Conservation (phyloP, 2,113 vertebrate genomes). For the Mugil cephalus region DNA sequence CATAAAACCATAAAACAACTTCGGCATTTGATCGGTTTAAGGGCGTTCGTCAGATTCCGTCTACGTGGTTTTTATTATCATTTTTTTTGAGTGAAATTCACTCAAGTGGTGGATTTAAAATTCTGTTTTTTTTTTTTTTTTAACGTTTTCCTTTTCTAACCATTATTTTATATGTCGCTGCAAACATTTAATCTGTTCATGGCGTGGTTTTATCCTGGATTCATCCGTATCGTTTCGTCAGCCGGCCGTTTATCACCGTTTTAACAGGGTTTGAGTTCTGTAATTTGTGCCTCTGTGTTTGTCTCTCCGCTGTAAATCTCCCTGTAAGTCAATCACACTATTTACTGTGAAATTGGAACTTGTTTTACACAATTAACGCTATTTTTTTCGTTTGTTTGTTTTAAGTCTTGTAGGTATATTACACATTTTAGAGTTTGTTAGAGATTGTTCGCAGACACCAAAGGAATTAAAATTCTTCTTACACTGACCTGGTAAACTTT, state of each 20-base stretch:
- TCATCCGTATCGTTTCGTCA: constrained; percentile 4
- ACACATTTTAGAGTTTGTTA: constrained; percentile 55
- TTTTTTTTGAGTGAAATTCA: constrained; percentile 37
- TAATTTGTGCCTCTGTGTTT: constrained; percentile 68
- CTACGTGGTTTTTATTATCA: constrained; percentile 19
- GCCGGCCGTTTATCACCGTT: constrained; percentile 2
- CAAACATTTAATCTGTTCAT: constrained; percentile 23
- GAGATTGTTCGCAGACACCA: constrained; percentile 78
- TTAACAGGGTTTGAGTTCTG: constrained; percentile 43
- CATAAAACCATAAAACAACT: constrained; percentile 25
- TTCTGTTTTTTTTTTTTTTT: background rate
- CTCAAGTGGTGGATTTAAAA: constrained; percentile 11
- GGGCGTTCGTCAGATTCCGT: constrained; percentile 34
- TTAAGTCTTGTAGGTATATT: constrained; percentile 27
- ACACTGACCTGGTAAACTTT: constrained; percentile 59
- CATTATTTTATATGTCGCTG: constrained; percentile 18
- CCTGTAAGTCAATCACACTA: constrained; percentile 43
- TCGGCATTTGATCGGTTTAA: constrained; percentile 27
- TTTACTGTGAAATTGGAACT: constrained; percentile 61
- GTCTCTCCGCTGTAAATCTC: constrained; percentile 28
- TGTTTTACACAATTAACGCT: constrained; percentile 31
- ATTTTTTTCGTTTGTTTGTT: constrained; percentile 38
- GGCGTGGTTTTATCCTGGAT: constrained; percentile 7
- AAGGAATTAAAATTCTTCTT: constrained; percentile 83
- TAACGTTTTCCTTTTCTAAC: background rate